A percentile compares a stretch with the other conserved stretches of the same genome.
phyloP scores from a whole-genome alignment of 2,113 vertebrate species.

The Lophotis ruficrista region DNA sequence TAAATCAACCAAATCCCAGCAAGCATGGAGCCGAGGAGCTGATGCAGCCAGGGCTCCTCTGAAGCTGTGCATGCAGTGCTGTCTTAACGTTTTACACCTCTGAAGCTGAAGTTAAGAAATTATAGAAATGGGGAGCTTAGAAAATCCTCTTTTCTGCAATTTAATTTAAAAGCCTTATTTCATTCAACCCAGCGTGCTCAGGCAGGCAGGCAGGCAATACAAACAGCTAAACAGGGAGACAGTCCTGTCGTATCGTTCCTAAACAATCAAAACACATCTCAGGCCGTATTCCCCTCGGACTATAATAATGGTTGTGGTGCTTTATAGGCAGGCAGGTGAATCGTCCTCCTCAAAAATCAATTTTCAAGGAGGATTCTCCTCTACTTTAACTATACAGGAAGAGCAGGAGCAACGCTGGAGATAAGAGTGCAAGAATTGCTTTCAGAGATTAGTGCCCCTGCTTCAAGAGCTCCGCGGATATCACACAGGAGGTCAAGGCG shows the following conservation, averaged over 20 bases:
- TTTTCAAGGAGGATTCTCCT: slow-evolving; percentile 19
- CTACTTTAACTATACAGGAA: neutral
- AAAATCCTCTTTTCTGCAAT: neutral
- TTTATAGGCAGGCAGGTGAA: neutral
- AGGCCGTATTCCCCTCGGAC: neutral
- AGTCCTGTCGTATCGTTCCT: rapidly evolving
- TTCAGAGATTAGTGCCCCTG: neutral
- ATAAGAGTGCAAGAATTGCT: slow-evolving; percentile 3
- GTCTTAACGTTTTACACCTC: neutral
- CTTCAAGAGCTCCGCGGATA: neutral
- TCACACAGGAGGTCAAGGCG: neutral
- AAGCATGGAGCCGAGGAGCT: neutral
- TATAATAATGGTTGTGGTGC: neutral
- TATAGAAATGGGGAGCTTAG: neutral
- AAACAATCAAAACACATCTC: neutral
- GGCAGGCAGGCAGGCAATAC: neutral
- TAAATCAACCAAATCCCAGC: neutral
- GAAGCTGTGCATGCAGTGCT: neutral
- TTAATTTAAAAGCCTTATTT: neutral
- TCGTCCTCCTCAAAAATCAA: neutral
- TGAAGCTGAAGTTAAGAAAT: slow-evolving; percentile 8
- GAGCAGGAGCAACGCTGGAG: neutral
- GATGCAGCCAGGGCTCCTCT: neutral
- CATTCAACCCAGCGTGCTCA: neutral
- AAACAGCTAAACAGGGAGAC: neutral